These are phyloP conservation scores for Lycocerus yunnanus DNA, from an alignment of 2,888 invertebrate species.

Conservation along the genomic window DNA sequence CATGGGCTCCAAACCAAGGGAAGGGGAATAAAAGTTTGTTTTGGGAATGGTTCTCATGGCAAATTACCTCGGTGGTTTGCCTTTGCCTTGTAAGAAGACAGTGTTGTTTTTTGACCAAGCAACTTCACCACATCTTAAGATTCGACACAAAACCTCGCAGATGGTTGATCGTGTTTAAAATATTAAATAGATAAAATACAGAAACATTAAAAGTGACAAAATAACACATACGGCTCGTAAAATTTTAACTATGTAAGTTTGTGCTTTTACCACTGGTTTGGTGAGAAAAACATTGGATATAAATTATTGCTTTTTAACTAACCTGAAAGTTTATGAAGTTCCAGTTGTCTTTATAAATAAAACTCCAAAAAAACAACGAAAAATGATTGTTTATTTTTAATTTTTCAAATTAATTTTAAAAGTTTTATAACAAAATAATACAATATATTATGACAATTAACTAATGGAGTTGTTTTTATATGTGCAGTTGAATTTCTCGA, in stretches of 20 bases:
- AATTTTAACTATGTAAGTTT: neutral
- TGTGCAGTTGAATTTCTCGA: conserved; percentile 16
- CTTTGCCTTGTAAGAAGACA: no score
- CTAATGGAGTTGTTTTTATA: neutral
- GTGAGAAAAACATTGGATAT: neutral
- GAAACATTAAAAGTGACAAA: no score
- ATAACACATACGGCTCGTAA: no score
- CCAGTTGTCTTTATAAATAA: neutral
- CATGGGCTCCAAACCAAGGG: no score
- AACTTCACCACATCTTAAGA: no score
- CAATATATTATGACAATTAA: neutral
- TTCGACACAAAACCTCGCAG: no score
- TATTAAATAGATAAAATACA: no score
- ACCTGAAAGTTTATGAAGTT: neutral
- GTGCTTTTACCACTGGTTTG: neutral
- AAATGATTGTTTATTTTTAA: neutral
- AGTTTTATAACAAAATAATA: neutral
- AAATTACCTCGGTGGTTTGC: no score
- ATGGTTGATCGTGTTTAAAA: no score
- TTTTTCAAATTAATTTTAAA: neutral
- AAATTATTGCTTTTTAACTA: neutral
- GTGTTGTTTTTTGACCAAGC: no score
- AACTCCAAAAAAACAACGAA: neutral
- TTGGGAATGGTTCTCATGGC: no score
- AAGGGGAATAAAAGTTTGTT: no score